Conservation (phyloP, 2,888 invertebrate species). For the Aquatica leii region DNA sequence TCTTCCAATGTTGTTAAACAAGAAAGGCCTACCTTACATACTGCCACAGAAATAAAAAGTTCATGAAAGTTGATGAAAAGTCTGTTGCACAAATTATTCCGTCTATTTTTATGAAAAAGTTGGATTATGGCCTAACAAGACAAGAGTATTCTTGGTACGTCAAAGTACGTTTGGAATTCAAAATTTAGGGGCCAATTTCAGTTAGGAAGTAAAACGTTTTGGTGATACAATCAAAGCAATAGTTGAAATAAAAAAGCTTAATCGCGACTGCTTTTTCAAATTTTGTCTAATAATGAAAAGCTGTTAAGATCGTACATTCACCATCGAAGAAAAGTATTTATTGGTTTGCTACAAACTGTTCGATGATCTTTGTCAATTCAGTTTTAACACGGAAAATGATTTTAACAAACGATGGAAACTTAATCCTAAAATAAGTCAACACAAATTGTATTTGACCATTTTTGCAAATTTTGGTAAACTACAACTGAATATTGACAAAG, state of each 20-base stretch:
- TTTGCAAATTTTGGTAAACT: slow-evolving; percentile 35
- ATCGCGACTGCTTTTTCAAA: slow-evolving; percentile 26
- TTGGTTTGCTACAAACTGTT: slow-evolving; percentile 18
- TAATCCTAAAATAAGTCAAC: slow-evolving; percentile 23
- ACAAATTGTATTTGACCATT: slow-evolving; percentile 23
- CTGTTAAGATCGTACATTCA: slow-evolving; percentile 23
- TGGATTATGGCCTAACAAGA: slow-evolving; percentile 21
- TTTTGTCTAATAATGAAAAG: slow-evolving; percentile 18
- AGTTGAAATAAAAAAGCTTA: slow-evolving; percentile 15
- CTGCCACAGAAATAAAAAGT: slow-evolving; percentile 25
- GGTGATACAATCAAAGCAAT: slow-evolving; percentile 17
- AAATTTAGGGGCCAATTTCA: slow-evolving; percentile 24
- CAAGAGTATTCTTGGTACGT: slow-evolving; percentile 21
- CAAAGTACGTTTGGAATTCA: slow-evolving; percentile 25
- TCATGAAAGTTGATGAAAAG: slow-evolving; percentile 29
- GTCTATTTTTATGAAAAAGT: slow-evolving; percentile 26
- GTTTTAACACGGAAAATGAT: slow-evolving; percentile 18
- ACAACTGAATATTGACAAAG: slow-evolving; percentile 28
- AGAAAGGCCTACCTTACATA: slow-evolving; percentile 26
- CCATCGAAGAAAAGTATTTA: slow-evolving; percentile 23
- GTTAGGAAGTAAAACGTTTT: neutral
- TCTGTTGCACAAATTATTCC: slow-evolving; percentile 23
- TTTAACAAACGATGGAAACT: slow-evolving; percentile 21
- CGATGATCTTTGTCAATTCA: slow-evolving; percentile 16
- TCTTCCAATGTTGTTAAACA: slow-evolving; percentile 27